phyloP scores from a whole-genome alignment of 1,140 invertebrate genomes.

The Solenopsis fugax region DNA sequence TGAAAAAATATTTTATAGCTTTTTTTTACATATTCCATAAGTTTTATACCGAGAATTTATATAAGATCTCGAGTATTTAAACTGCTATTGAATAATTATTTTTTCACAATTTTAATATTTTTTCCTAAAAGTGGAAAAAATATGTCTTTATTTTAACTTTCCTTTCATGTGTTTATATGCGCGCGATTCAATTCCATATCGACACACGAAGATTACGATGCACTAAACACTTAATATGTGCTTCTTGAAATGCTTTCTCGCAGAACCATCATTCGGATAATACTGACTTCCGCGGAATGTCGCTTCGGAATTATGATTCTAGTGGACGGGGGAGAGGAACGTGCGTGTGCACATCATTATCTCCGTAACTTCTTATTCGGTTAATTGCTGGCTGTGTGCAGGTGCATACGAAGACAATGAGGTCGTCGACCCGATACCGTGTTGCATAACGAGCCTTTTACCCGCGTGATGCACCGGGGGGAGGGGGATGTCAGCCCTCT shows the following conservation, averaged over 20 bases:
- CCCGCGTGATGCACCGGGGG: background rate
- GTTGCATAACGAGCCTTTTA: slow-evolving; percentile 52
- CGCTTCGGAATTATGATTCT: slow-evolving; percentile 23
- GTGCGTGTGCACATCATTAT: slow-evolving; percentile 22
- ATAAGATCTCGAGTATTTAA: background rate
- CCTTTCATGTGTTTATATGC: background rate
- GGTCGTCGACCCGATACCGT: slow-evolving; percentile 13
- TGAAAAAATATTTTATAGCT: too few species aligned
- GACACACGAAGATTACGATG: background rate
- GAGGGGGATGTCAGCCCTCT: background rate
- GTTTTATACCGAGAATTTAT: too few species aligned
- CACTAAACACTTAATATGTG: slow-evolving; percentile 31
- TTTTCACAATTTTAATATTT: background rate
- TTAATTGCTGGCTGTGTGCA: slow-evolving; percentile 40
- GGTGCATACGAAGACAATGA: slow-evolving; percentile 39
- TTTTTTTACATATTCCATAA: too few species aligned
- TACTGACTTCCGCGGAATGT: slow-evolving; percentile 38
- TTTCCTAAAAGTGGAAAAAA: background rate
- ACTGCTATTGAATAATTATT: background rate
- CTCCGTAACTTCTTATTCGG: slow-evolving; percentile 33
- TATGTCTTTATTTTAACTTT: background rate
- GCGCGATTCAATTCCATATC: slow-evolving; percentile 14
- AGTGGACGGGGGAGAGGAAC: background rate
- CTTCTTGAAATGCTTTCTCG: slow-evolving; percentile 11
- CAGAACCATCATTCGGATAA: slow-evolving; percentile 12